Conservation (phyloP, 1,140 invertebrate genomes). For the Branchinecta lindahli region DNA sequence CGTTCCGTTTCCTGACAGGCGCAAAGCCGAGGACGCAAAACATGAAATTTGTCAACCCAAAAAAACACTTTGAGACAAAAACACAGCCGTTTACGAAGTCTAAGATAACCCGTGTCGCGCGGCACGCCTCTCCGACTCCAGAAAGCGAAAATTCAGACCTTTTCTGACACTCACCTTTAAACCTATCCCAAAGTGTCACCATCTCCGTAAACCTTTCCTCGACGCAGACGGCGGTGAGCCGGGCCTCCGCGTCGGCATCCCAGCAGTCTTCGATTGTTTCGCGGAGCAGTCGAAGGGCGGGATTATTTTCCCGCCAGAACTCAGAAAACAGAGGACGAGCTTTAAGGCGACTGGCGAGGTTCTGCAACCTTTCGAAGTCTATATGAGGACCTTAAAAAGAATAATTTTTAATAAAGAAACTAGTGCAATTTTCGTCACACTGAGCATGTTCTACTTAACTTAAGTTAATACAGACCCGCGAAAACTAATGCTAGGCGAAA, state of each 20-base stretch:
- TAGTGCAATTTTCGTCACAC: no score
- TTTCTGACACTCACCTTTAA: constrained; percentile 28
- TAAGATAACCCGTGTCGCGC: no score
- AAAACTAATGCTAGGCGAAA: no score
- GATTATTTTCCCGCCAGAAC: constrained; percentile 41
- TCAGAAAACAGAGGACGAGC: constrained; percentile 58
- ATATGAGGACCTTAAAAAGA: constrained; percentile 42
- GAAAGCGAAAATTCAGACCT: no score
- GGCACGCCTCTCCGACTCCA: no score
- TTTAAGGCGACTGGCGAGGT: constrained; percentile 65
- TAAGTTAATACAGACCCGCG: no score
- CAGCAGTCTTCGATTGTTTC: constrained; percentile 88
- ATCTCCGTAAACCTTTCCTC: constrained; percentile 67
- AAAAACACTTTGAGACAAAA: no score
- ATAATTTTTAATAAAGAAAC: constrained; percentile 19
- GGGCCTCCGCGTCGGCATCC: constrained; percentile 84
- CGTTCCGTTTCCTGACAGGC: no score
- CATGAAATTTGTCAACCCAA: no score
- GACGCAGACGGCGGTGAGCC: constrained; percentile 73
- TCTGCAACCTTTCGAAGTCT: constrained; percentile 58
- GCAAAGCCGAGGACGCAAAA: no score
- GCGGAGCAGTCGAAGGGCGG: constrained; percentile 51
- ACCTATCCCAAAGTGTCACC: constrained; percentile 37
- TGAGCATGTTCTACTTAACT: no score
- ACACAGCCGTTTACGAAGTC: no score